Evolutionary conservation across 2,888 invertebrate species (phyloP).

Genomic region (Bembecia ichneumoniformis): DNA sequence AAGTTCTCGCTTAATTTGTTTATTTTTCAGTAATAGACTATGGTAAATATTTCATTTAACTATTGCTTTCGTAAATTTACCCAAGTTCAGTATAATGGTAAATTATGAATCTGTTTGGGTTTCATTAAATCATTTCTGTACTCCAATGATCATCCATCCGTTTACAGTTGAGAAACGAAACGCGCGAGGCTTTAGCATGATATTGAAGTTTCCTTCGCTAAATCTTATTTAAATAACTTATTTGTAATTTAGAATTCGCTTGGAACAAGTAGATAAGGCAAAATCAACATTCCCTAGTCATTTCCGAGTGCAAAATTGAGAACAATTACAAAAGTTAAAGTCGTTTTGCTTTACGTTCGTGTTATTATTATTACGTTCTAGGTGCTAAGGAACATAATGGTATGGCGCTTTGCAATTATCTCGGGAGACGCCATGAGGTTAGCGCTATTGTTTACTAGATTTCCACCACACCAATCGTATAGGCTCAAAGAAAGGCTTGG

Average conservation of each 20-base stretch:
- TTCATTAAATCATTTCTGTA: neutral
- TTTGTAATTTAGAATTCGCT: constrained; percentile 29
- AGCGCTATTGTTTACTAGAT: neutral
- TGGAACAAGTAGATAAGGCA: constrained; percentile 32
- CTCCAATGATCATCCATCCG: neutral
- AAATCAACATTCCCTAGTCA: constrained; percentile 23
- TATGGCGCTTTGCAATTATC: neutral
- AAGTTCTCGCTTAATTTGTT: too few relatives aligned
- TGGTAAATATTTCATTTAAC: too few relatives aligned
- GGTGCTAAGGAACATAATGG: neutral
- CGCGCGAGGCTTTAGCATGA: neutral
- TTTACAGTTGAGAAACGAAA: neutral
- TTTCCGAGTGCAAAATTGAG: constrained; percentile 19
- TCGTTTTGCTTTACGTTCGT: neutral
- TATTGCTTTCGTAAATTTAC: too few relatives aligned
- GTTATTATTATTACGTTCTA: neutral
- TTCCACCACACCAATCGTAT: too few relatives aligned
- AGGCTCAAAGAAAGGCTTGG: too few relatives aligned
- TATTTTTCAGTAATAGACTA: too few relatives aligned
- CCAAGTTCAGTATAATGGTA: too few relatives aligned
- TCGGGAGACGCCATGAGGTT: neutral
- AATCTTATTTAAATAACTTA: constrained; percentile 35
- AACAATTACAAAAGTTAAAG: constrained; percentile 23
- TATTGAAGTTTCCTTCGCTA: constrained; percentile 9
- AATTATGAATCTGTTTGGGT: neutral